Conservation (phyloP, 2,888 invertebrate species). For the Sycophila texana region DNA sequence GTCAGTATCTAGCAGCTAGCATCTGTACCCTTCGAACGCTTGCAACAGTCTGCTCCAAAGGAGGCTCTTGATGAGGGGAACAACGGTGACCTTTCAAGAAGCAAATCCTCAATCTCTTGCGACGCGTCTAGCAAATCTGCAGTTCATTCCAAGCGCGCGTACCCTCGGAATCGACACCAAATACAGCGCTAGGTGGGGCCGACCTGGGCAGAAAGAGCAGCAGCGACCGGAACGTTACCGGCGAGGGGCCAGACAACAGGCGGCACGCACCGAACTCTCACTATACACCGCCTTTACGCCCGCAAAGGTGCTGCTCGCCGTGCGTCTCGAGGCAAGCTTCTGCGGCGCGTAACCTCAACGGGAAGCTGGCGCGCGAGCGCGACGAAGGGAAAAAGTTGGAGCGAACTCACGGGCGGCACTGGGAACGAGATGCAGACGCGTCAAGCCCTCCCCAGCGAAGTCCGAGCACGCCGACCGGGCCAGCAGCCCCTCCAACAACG, state of each 20-base stretch:
- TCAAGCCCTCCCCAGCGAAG: background rate
- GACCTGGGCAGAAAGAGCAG: conserved; percentile 4
- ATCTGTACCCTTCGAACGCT: conserved; percentile 40
- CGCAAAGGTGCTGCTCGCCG: no score
- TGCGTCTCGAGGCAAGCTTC: no score
- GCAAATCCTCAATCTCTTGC: background rate
- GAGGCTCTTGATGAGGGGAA: no score
- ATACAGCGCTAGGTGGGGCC: background rate
- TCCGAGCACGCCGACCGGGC: background rate
- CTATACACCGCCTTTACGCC: background rate
- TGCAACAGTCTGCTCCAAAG: background rate
- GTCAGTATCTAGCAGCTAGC: conserved; percentile 35
- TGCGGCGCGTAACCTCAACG: no score
- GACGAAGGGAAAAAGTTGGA: background rate
- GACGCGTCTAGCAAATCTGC: background rate
- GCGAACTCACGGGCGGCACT: background rate
- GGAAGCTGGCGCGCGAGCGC: background rate
- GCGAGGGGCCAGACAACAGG: background rate
- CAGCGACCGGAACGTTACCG: conserved; percentile 40
- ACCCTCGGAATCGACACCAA: background rate
- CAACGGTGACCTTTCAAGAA: no score
- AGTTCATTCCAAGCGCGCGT: background rate
- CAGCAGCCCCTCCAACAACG: background rate
- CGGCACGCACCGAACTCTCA: background rate
- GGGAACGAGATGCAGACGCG: background rate